Base-by-base conservation (phyloP, 1,140 invertebrate genomes). In the Panulirus ornatus region DNA sequence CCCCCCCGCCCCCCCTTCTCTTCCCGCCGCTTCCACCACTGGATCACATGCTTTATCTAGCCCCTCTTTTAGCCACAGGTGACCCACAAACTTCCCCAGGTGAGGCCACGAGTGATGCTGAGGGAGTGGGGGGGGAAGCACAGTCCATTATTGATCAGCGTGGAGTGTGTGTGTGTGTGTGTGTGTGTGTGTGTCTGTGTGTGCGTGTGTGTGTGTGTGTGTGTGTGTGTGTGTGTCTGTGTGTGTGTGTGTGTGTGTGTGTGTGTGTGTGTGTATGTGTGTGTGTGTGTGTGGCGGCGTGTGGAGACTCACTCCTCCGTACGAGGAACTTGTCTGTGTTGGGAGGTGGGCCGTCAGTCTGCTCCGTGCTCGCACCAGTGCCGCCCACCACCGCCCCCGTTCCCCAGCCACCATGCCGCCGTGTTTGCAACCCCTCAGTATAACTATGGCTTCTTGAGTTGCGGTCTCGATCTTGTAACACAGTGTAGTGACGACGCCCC, bases 111-210 rank as follows among this genome's bases (percentile, higher is more conserved):
- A 66, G 30, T 66, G 58, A 66, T 66, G 58, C 58, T 66, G 58
- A 8, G n/a, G 5, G 58, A 66, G 27, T 30, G n/a, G 58, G n/a
- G n/a, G n/a, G n/a, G n/a, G n/a, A n/a, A n/a, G n/a, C n/a, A n/a
- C n/a, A 66, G 58, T 30, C 27, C 58, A 66, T 66, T 66, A 66
- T 66, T 66, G 58, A 66, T 66, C 58, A 66, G n/a, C 58, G 58
- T 9, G 58, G 58, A 66, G 27, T 66, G 58, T 66, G 58, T n/a
- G n/a, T n/a, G n/a, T n/a, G n/a, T n/a, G n/a, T n/a, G n/a, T n/a
- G n/a, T n/a, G n/a, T n/a, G n/a, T n/a, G n/a, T n/a, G n/a, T n/a
- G n/a, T n/a, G n/a, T n/a, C n/a, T n/a, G n/a, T n/a, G n/a, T n/a
- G n/a, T n/a, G n/a, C n/a, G n/a, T n/a, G n/a, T n/a, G n/a, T n/a